Percentiles rank a stretch among this genome's conserved stretches.
These are phyloP conservation scores for Notocelia uddmanniana DNA, from an alignment of 2,888 invertebrate species.

Conservation along the genomic window DNA sequence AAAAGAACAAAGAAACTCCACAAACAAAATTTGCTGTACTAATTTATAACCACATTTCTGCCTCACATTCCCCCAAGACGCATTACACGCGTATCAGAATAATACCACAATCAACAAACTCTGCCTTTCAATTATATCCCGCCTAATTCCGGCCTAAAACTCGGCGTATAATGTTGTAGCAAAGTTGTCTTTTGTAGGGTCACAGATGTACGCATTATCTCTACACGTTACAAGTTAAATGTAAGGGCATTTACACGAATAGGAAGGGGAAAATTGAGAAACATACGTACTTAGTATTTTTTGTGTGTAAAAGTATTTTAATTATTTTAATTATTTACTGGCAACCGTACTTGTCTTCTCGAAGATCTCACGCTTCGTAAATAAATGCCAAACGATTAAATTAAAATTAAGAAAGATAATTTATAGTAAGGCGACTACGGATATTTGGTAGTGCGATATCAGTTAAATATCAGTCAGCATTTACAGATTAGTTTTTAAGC, in stretches of 20 bases:
- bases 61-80: constrained; percentile 14
- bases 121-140: constrained; percentile 31
- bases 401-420: too few relatives aligned
- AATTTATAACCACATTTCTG: constrained; percentile 18
- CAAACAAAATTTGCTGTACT: constrained; percentile 1
- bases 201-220: constrained; percentile 71
- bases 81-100: constrained; percentile 34
- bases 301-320: background rate
- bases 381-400: too few relatives aligned
- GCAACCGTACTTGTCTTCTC: too few relatives aligned
- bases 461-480: too few relatives aligned
- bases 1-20: too few relatives aligned
- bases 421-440: too few relatives aligned
- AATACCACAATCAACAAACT: constrained; percentile 39
- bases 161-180: constrained; percentile 44
- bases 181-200: constrained; percentile 52
- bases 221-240: constrained; percentile 58
- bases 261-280: background rate
- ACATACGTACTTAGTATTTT: constrained; percentile 19
- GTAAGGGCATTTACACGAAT: constrained; percentile 36
- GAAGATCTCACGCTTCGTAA: too few relatives aligned
- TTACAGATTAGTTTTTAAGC: too few relatives aligned
- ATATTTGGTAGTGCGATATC: too few relatives aligned
- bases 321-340: too few relatives aligned
- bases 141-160: constrained; percentile 36